phyloP scores from a whole-genome alignment of 2,113 vertebrate genomes.

The Larimichthys polyactis region DNA sequence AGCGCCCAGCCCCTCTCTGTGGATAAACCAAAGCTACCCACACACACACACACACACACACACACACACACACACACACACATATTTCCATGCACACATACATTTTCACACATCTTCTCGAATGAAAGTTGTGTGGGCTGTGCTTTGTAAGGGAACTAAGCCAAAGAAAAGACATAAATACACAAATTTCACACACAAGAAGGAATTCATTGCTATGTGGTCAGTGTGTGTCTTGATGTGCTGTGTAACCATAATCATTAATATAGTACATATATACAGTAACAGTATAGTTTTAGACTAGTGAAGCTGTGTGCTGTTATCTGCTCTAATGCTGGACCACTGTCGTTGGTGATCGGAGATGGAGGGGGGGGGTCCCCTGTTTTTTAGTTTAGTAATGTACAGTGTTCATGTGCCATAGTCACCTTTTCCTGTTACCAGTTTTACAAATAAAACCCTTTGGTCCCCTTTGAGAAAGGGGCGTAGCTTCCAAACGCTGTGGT shows the following conservation, averaged over 20 bases:
- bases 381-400: slow-evolving; percentile 40
- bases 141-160: slow-evolving; percentile 49
- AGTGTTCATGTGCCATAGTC: slow-evolving; percentile 46
- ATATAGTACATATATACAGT: slow-evolving; percentile 3
- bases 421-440: slow-evolving; percentile 42
- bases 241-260: slow-evolving; percentile 22
- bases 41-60: not conserved
- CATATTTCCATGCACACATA: not conserved
- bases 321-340: slow-evolving; percentile 43
- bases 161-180: slow-evolving; percentile 23
- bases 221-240: slow-evolving; percentile 36
- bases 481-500: slow-evolving; percentile 68
- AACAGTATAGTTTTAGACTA: slow-evolving; percentile 43
- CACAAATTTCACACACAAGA: slow-evolving; percentile 1
- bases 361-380: slow-evolving; percentile 19
- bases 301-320: slow-evolving; percentile 54
- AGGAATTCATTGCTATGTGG: slow-evolving; percentile 13
- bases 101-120: not conserved
- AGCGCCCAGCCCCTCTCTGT: slow-evolving; percentile 45
- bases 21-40: slow-evolving; percentile 71
- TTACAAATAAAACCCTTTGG: slow-evolving; percentile 31
- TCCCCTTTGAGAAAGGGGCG: slow-evolving; percentile 44
- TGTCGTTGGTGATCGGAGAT: not conserved
- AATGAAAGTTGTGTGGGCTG: slow-evolving; percentile 26
- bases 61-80: slow-evolving; percentile 15